phyloP scores from a whole-genome alignment of 2,797 vertebrate genomes.

The Oreochromis mossambicus region DNA sequence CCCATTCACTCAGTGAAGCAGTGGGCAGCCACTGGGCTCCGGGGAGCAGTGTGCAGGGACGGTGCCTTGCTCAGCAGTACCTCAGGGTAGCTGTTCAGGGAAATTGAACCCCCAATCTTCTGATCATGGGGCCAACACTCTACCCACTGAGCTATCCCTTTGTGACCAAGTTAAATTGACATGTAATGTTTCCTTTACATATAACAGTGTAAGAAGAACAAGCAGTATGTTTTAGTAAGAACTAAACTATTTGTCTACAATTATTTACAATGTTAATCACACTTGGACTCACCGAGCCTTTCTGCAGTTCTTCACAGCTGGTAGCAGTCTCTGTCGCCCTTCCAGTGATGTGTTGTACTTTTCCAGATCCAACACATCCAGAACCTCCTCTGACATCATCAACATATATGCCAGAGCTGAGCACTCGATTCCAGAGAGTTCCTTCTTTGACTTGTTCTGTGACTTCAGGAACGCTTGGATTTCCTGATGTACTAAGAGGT shows the following conservation, averaged over 20 bases:
- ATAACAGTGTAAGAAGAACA: no score
- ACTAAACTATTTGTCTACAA: accelerated
- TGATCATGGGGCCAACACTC: no score
- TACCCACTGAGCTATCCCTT: no score
- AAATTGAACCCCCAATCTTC: no score
- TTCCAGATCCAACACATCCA: not conserved
- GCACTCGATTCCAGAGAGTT: not conserved
- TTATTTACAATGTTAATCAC: not conserved
- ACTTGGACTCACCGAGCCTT: not conserved
- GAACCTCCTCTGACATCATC: not conserved
- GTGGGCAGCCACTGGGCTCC: no score
- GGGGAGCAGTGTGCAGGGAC: no score
- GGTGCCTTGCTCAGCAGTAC: no score
- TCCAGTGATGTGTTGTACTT: not conserved
- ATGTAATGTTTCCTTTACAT: no score
- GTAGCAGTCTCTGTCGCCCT: accelerated
- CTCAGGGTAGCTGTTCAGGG: no score
- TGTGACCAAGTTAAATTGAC: no score
- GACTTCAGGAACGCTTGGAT: not conserved
- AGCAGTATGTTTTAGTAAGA: not conserved
- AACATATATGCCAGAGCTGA: not conserved
- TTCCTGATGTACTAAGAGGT: accelerated
- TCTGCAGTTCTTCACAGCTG: not conserved
- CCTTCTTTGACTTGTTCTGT: not conserved
- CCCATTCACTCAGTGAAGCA: no score